phyloP scores from a whole-genome alignment of 2,888 invertebrate genomes.

The Lasioglossum vierecki region DNA sequence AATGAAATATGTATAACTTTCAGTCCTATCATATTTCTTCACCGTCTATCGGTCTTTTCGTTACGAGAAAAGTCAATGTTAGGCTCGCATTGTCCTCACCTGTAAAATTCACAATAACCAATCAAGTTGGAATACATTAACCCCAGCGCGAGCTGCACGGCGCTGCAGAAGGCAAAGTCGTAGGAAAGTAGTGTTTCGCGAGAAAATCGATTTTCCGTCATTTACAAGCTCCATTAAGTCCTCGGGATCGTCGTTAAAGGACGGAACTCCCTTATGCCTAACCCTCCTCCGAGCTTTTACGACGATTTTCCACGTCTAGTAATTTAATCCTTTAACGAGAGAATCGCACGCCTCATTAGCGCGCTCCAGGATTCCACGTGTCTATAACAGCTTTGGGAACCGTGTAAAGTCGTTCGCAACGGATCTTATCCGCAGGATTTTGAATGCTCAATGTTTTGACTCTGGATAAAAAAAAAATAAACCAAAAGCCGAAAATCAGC shows the following conservation, averaged over 20 bases:
- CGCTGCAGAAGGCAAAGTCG: not conserved
- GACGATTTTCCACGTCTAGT: slow-evolving; percentile 64
- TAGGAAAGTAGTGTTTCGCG: slow-evolving; percentile 36
- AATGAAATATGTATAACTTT: slow-evolving; percentile 5
- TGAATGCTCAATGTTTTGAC: not conserved
- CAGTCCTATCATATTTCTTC: not conserved
- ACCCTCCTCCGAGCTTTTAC: slow-evolving; percentile 50
- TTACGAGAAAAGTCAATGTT: not conserved
- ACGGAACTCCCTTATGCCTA: slow-evolving; percentile 49
- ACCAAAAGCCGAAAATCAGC: not conserved
- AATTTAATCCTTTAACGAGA: slow-evolving; percentile 78
- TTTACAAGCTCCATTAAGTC: slow-evolving; percentile 43
- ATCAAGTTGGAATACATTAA: not conserved
- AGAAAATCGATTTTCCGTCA: slow-evolving; percentile 50
- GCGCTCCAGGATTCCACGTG: slow-evolving; percentile 57
- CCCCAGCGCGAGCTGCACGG: not conserved
- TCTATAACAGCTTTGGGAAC: slow-evolving; percentile 31
- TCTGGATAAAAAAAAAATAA: not conserved
- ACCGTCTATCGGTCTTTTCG: not conserved
- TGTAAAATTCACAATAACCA: not conserved
- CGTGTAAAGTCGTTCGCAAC: slow-evolving; percentile 25
- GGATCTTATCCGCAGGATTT: slow-evolving; percentile 8
- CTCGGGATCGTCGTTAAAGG: slow-evolving; percentile 57
- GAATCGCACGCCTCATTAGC: slow-evolving; percentile 76
- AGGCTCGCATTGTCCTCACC: not conserved